phyloP scores from a whole-genome alignment of 2,888 invertebrate genomes.

The Willowsia nigromaculata region DNA sequence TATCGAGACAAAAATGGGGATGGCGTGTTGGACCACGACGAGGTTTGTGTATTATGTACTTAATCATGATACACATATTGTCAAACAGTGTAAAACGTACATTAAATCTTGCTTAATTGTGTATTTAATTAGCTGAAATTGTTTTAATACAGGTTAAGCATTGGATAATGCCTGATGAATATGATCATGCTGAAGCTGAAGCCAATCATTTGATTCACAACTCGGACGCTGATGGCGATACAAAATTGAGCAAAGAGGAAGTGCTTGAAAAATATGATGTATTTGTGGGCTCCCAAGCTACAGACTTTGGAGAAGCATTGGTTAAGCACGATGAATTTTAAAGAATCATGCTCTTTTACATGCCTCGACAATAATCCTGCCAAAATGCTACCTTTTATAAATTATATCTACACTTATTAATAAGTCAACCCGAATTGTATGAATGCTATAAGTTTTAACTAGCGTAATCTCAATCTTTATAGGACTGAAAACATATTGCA shows the following conservation, averaged over 20 bases:
- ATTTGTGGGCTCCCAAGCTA: conserved; percentile 99
- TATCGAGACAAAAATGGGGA: conserved; percentile 91
- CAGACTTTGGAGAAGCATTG: conserved; percentile 98
- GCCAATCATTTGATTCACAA: conserved; percentile 96
- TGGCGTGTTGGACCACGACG: conserved; percentile 91
- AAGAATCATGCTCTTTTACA: conserved; percentile 60
- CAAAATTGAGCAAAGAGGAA: conserved; percentile 92
- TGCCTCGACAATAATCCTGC: conserved; percentile 65
- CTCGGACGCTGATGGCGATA: conserved; percentile 95
- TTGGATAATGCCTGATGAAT: conserved; percentile 97
- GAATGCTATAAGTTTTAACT: not conserved
- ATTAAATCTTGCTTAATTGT: conserved; percentile 5
- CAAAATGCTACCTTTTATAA: conserved; percentile 17
- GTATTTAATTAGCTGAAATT: conserved; percentile 51
- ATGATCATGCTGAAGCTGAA: conserved; percentile 98
- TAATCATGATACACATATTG: not conserved
- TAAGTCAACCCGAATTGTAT: not conserved
- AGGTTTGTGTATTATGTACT: conserved; percentile 83
- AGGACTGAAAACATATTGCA: not conserved
- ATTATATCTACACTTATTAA: not conserved
- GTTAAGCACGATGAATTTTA: conserved; percentile 97
- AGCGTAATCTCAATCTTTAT: not conserved
- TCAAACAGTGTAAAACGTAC: not conserved
- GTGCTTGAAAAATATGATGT: conserved; percentile 96
- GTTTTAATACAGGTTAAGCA: conserved; percentile 84